Percentiles rank a stretch among this genome's conserved stretches.
phyloP scores from a whole-genome alignment of 2,888 invertebrate species.

The Dryocosmus kuriphilus region DNA sequence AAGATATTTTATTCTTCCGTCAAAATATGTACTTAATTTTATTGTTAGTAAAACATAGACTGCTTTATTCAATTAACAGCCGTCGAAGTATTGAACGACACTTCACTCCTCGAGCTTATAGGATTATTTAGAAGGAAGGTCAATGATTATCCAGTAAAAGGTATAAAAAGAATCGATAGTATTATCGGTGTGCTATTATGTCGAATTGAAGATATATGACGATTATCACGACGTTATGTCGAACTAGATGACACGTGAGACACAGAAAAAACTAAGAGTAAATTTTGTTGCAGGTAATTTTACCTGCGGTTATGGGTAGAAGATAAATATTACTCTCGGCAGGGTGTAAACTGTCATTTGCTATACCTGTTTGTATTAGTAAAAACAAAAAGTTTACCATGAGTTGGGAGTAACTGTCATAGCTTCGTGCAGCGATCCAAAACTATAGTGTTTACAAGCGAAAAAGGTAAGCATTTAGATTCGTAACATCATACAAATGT shows the following conservation, averaged over 20 bases:
- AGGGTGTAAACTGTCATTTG: too few species aligned
- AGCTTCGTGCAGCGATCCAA: too few species aligned
- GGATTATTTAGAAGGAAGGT: not conserved
- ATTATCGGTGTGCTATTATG: slow-evolving; percentile 18
- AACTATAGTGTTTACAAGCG: too few species aligned
- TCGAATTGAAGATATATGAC: slow-evolving; percentile 14
- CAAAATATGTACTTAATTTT: not conserved
- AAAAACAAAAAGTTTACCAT: too few species aligned
- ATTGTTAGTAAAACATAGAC: not conserved
- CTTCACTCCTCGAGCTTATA: not conserved
- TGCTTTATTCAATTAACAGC: not conserved
- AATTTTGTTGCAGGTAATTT: too few species aligned
- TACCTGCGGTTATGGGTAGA: too few species aligned
- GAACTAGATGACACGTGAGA: not conserved
- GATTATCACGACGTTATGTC: slow-evolving; percentile 7
- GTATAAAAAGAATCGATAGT: slow-evolving; percentile 27
- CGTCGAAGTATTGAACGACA: not conserved
- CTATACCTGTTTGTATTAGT: too few species aligned
- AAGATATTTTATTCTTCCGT: not conserved
- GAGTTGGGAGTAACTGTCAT: too few species aligned
- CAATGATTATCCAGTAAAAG: slow-evolving; percentile 2
- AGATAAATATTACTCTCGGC: too few species aligned
- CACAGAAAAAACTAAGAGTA: too few species aligned
- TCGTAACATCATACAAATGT: too few species aligned
- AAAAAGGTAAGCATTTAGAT: too few species aligned